phyloP scores from a whole-genome alignment of 1,140 invertebrate genomes.

The Lordiphosa mommai region DNA sequence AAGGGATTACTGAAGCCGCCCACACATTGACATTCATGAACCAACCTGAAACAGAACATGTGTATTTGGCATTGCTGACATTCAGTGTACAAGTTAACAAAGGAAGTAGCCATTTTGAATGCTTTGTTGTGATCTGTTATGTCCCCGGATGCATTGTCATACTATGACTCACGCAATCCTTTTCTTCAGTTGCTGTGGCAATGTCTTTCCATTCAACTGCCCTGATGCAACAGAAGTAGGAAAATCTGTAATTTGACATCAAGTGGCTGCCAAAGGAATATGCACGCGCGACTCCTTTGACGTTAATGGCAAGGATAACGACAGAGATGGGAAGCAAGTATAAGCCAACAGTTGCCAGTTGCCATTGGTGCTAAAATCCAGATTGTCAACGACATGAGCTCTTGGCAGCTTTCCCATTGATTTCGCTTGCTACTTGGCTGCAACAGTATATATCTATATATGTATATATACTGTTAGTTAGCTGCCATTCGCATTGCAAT shows the following conservation, averaged over 20 bases:
- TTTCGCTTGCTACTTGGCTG: background rate
- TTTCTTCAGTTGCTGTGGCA: background rate
- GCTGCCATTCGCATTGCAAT: slow-evolving; percentile 3
- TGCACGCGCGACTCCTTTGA: background rate
- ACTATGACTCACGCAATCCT: no score
- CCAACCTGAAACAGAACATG: no score
- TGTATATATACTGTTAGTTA: background rate
- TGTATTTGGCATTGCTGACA: background rate
- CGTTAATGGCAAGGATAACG: slow-evolving; percentile 5
- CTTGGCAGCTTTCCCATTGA: background rate
- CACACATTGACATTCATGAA: no score
- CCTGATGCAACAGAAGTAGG: background rate
- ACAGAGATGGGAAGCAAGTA: background rate
- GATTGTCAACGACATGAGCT: no score
- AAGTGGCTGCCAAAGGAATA: background rate
- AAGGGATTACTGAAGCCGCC: no score
- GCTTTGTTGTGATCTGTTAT: background rate
- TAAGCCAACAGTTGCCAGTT: background rate
- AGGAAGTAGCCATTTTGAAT: background rate
- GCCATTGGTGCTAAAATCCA: background rate
- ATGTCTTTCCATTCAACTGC: background rate
- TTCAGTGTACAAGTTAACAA: background rate
- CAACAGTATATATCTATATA: background rate
- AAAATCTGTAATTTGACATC: background rate
- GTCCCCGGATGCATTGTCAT: background rate